Evolutionary conservation across 2,797 vertebrate species (phyloP).

Genomic region (Eidolon dupreanum): DNA sequence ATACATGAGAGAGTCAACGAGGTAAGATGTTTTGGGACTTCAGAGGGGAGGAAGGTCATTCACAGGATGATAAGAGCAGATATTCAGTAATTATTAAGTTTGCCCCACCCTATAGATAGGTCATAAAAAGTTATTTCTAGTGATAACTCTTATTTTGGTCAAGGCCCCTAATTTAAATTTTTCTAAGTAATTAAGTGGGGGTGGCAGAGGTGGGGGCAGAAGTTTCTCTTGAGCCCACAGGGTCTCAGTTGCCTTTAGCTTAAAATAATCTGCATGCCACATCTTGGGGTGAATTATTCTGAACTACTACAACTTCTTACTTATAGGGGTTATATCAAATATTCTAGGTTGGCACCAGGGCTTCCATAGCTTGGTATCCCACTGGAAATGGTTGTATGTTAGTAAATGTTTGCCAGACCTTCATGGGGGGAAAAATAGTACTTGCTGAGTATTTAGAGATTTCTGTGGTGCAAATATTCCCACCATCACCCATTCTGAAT

Average conservation of each 20-base stretch:
- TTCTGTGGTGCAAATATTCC: background rate
- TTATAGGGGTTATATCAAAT: background rate
- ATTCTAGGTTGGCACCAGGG: background rate
- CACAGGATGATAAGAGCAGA: background rate
- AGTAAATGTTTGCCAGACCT: background rate
- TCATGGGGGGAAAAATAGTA: fast-evolving
- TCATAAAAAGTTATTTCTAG: background rate
- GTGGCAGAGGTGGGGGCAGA: too few species aligned
- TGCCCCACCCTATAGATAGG: background rate
- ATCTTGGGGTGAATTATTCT: background rate
- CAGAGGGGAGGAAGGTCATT: background rate
- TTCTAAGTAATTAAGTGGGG: background rate
- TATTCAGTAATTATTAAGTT: background rate
- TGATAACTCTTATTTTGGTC: background rate
- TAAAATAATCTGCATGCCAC: background rate
- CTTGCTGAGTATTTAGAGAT: background rate
- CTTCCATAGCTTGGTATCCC: background rate
- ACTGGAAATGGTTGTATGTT: background rate
- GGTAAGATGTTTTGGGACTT: background rate
- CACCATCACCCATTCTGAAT: background rate
- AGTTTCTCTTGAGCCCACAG: background rate
- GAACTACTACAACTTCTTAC: background rate
- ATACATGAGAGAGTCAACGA: background rate
- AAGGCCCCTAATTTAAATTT: background rate
- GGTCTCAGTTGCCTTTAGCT: background rate